Evolutionary conservation across 2,797 vertebrate species (phyloP), one percentile per base, ranked within the genome.

Genomic region (Semaprochilodus insignis): DNA sequence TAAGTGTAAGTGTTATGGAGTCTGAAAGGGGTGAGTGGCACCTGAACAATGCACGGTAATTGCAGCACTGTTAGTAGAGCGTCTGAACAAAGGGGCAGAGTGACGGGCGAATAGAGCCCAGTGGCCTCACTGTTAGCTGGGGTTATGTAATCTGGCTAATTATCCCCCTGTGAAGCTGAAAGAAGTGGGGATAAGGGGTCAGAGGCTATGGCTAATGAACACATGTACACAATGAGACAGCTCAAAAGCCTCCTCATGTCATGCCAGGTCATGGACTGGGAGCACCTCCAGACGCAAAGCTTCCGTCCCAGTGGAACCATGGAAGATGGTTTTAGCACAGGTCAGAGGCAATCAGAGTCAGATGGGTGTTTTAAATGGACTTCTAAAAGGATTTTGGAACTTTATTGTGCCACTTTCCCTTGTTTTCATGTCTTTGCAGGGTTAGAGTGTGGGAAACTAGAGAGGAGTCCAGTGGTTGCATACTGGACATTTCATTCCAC

Each of bases 141-240:
- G 81, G 84, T 93, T 92, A 92, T 88, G 90, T 91, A 92, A 94
- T 88, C 85, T 90, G 91, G 90, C 92, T 93, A 93, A 93, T 93
- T 92, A 92, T 88, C 90, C 86, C 88, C 88, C 17, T 59, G 48
- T 55, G 75, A 65, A 72, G 15, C 1, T 72, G 44, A n/a, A 51
- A 34, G 59, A 55, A 52, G 31, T 27, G 40, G 59, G 59, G 65
- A 51, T 74, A 77, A 81, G 87, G 81, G 91, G 88, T 91, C 88
- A 92, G 87, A 69, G 44, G 71, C 78, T 19, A 13, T 34, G 89
- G 89, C 88, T 92, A 89, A 90, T 83, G 83, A 83, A 88, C 85
- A 81, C 40, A 44, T 4, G 5, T 85, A 73, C 87, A 85, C 48
- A 13, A 21, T 59, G 19, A 73, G 71, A 59, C 10, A 66, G 81